Conservation (phyloP, 1,140 invertebrate genomes). For the Watersipora subatra region DNA sequence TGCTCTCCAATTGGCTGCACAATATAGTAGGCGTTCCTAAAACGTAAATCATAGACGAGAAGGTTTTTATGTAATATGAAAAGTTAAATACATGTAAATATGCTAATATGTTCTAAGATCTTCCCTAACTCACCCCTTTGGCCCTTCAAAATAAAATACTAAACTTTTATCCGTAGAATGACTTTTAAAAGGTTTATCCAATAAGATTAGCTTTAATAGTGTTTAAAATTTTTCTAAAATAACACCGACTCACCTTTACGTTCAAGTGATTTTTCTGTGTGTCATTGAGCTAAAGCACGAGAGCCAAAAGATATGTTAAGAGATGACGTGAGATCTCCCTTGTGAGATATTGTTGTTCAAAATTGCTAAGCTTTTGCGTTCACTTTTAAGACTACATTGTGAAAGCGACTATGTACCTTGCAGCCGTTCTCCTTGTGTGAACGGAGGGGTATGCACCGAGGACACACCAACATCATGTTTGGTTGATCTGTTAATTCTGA, state of each 20-base stretch:
- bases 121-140: too few relatives aligned
- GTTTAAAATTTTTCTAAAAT: not conserved
- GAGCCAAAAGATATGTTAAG: not conserved
- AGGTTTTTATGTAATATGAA: too few relatives aligned
- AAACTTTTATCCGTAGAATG: too few relatives aligned
- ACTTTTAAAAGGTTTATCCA: too few relatives aligned
- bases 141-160: too few relatives aligned
- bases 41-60: too few relatives aligned
- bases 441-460: conserved; percentile 6
- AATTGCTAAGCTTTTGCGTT: not conserved
- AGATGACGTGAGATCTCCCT: not conserved
- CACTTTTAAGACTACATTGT: not conserved
- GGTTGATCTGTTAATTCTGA: too few relatives aligned
- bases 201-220: not conserved
- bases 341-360: not conserved
- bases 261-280: too few relatives aligned
- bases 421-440: conserved; percentile 6
- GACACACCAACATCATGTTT: not conserved
- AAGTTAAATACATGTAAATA: too few relatives aligned
- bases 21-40: too few relatives aligned
- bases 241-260: not conserved
- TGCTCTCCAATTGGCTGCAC: too few relatives aligned
- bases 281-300: not conserved
- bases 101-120: too few relatives aligned
- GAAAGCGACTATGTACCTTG: conserved; percentile 1